phyloP scores from a whole-genome alignment of 2,113 vertebrate genomes.

The Cranoglanis bouderius region DNA sequence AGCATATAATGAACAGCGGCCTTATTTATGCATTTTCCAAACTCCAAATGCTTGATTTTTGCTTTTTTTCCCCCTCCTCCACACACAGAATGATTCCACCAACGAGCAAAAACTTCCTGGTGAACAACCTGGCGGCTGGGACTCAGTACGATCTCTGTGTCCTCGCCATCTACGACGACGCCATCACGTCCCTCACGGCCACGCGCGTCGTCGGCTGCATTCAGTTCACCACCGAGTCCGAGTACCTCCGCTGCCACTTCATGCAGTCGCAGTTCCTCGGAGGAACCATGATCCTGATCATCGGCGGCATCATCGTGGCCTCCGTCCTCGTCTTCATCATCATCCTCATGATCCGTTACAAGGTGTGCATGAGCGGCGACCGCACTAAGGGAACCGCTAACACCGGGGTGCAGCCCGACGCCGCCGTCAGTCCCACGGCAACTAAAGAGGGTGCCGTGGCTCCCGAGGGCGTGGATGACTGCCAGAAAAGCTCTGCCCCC shows the following conservation, averaged over 20 bases:
- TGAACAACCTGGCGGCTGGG: constrained; percentile 95
- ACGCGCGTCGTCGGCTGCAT: constrained; percentile 95
- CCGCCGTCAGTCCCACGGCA: constrained; percentile 78
- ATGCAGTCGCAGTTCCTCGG: constrained; percentile 99
- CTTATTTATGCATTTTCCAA: background rate
- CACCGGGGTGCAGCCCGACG: constrained; percentile 85
- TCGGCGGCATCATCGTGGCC: constrained; percentile 96
- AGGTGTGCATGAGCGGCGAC: constrained; percentile 89
- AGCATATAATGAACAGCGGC: background rate
- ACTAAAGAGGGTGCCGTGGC: constrained; percentile 85
- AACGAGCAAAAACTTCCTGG: constrained; percentile 96
- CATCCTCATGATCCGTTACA: constrained; percentile 99
- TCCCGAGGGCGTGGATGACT: constrained; percentile 71
- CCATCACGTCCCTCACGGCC: constrained; percentile 94
- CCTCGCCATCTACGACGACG: constrained; percentile 95
- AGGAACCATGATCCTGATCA: constrained; percentile 99
- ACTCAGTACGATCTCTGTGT: constrained; percentile 94
- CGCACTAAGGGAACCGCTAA: constrained; percentile 81
- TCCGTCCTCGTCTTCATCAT: constrained; percentile 98
- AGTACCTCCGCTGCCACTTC: constrained; percentile 97
- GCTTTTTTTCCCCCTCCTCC: background rate
- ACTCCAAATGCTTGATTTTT: background rate
- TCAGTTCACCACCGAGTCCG: constrained; percentile 94
- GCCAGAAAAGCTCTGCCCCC: constrained; percentile 69
- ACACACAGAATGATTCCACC: constrained; percentile 93